phyloP scores from a whole-genome alignment of 2,888 invertebrate species.

The Tethea ocularis region DNA sequence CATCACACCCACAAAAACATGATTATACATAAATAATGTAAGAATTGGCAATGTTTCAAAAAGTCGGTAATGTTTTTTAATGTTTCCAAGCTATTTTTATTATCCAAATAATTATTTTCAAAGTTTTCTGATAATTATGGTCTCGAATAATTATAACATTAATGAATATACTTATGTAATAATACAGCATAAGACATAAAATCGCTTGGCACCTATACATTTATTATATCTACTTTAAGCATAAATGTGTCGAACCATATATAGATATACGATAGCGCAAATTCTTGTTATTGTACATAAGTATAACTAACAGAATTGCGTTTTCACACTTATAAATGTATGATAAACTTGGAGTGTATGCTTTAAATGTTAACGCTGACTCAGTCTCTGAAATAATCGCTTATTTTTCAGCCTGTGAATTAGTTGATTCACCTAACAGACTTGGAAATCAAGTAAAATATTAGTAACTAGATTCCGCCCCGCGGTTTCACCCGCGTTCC shows the following conservation, averaged over 20 bases:
- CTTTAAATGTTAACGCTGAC: not conserved
- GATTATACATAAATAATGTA: conserved; percentile 8
- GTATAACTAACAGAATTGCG: not conserved
- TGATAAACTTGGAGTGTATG: not conserved
- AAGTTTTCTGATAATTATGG: too few relatives aligned
- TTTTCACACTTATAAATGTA: not conserved
- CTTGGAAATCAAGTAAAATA: too few relatives aligned
- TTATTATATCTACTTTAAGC: not conserved
- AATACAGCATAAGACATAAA: not conserved
- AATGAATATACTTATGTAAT: too few relatives aligned
- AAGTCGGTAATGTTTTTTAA: not conserved
- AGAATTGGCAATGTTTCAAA: conserved; percentile 13
- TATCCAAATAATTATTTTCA: conserved; percentile 17
- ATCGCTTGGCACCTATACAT: not conserved
- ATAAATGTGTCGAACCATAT: not conserved
- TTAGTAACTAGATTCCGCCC: too few relatives aligned
- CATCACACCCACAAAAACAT: conserved; percentile 20
- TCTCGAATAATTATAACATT: not conserved
- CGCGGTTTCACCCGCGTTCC: too few relatives aligned
- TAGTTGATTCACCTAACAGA: too few relatives aligned
- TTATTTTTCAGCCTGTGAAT: not conserved
- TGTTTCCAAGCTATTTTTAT: conserved; percentile 20
- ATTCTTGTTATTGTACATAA: not conserved
- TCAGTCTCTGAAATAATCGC: not conserved
- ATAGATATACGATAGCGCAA: not conserved